phyloP scores from a whole-genome alignment of 2,113 vertebrate genomes.

The Gobio gobio region DNA sequence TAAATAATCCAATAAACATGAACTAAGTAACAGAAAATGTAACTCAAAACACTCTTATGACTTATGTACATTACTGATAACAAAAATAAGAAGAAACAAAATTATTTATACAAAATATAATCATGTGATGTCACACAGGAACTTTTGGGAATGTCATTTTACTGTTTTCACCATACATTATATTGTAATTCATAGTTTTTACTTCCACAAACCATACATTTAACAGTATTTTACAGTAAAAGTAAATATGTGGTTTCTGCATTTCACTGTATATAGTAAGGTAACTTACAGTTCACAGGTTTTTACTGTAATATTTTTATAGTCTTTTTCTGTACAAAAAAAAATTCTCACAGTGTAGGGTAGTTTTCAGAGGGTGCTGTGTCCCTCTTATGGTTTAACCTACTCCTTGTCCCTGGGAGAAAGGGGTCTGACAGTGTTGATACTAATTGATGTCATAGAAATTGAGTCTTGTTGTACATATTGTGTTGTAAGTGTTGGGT shows the following conservation, averaged over 20 bases:
- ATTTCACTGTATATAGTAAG: background rate
- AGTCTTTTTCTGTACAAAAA: no score
- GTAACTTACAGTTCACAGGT: background rate
- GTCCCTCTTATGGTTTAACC: background rate
- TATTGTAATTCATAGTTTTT: background rate
- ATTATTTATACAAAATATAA: background rate
- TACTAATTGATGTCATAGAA: background rate
- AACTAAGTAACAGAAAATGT: background rate
- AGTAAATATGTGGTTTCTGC: background rate
- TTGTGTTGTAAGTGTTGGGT: background rate
- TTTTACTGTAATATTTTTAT: background rate
- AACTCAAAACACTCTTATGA: background rate
- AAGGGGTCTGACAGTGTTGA: background rate
- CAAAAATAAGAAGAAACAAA: background rate
- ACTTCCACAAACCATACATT: background rate
- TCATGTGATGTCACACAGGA: background rate
- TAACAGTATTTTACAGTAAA: background rate
- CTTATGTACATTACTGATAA: background rate
- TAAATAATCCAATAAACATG: background rate
- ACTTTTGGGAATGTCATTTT: background rate
- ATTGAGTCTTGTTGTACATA: background rate
- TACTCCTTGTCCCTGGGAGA: background rate
- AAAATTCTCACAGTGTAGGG: background rate
- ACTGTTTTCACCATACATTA: background rate
- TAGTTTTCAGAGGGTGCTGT: background rate